Base-by-base conservation (phyloP, 2,797 vertebrate species). In the Oophaga sylvatica region DNA sequence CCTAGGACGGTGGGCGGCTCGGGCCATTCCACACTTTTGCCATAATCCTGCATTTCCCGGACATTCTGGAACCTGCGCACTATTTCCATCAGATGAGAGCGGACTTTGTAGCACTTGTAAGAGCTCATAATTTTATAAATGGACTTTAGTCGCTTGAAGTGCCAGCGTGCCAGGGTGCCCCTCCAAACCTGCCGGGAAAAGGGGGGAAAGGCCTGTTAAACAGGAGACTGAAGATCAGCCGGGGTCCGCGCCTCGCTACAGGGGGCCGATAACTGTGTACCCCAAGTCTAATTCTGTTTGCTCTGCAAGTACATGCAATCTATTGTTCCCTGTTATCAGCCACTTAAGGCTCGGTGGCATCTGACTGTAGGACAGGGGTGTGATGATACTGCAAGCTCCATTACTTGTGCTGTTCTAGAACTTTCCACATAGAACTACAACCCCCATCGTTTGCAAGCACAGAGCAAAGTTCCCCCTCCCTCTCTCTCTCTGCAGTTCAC, bases 91-190 rank as follows among this genome's bases (percentile, higher is more conserved):
- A 98, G 96, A 90, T 98, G 95, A 0, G 95, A 92, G 22, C 95
- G 96, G 84, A 98, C 96, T 91, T 98, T 98, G 94, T 96, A 95
- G 81, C 95, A 94, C 91, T 96, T 96, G 92, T 96, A 99, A 89
- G 92, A 94, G 67, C 94, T 93, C 97, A 98, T 97, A 93, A 98
- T 97, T 91, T 92, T 45, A 87, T 97, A 97, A 89, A 96, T 84
- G 0, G 97, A 96, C 0, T 93, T 93, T 91, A 98, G 94, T 12
- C 90, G 90, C 5, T 92, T 92, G 90, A 96, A 98, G 8, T 91
- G 93, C 91, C 91, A 93, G 0, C 97, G 95, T 0, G 97, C 97
- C 83, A 98, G 89, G 2, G 97, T 95, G 0, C 97, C 97, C 0
- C 97, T 95, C 97, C 97, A 98, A 0, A 97, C 95, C 97, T 96